phyloP scores from a whole-genome alignment of 2,113 vertebrate species.

The Leptosomus discolor region DNA sequence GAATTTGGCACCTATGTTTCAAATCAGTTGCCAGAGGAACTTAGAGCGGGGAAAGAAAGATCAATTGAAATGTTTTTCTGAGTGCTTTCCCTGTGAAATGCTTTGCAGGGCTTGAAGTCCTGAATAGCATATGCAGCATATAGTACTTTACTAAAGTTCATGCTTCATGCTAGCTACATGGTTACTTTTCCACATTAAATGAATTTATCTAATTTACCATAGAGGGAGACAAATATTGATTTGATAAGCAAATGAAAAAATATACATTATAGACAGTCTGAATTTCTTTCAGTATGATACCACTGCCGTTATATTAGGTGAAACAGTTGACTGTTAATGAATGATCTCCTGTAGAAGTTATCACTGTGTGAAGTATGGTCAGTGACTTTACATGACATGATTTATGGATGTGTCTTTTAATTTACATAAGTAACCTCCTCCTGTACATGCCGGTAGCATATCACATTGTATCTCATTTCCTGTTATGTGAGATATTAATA shows the following conservation, averaged over 20 bases:
- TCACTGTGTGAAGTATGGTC: not conserved
- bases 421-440: not conserved
- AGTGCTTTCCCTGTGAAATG: slow-evolving; percentile 21
- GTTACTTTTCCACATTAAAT: not conserved
- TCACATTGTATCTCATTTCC: not conserved
- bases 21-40: slow-evolving; percentile 48
- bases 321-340: not conserved
- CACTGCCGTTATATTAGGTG: not conserved
- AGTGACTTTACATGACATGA: not conserved
- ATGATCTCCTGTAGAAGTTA: not conserved
- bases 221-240: not conserved
- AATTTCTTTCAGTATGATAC: not conserved
- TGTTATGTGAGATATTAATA: not conserved
- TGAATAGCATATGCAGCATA: not conserved
- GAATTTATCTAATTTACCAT: not conserved
- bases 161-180: not conserved
- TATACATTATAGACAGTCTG: not conserved
- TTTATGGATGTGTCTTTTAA: not conserved
- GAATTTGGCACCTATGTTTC: slow-evolving; percentile 64
- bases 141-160: not conserved
- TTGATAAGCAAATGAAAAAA: slow-evolving; percentile 13
- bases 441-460: not conserved
- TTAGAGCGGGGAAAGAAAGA: not conserved
- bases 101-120: not conserved
- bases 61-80: slow-evolving; percentile 62